These are phyloP conservation scores for Paramisgurnus dabryanus DNA, from an alignment of 2,113 vertebrate species.

Conservation along the genomic window DNA sequence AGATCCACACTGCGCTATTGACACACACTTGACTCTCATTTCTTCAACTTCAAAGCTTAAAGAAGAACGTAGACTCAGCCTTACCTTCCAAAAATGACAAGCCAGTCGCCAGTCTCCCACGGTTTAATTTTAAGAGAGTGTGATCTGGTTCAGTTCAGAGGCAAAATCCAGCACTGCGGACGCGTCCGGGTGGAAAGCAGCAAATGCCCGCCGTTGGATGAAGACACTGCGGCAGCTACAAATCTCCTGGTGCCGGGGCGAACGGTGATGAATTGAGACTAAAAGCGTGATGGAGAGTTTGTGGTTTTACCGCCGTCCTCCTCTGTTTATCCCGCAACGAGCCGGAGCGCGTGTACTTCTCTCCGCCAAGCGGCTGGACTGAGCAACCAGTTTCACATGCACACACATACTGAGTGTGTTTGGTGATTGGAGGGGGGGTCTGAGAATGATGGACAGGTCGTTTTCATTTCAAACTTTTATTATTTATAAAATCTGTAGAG, in stretches of 20 bases:
- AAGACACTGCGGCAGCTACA: slow-evolving; percentile 51
- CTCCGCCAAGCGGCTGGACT: slow-evolving; percentile 38
- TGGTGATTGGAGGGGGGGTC: background rate
- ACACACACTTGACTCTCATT: background rate
- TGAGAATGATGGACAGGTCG: slow-evolving; percentile 7
- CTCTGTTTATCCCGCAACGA: slow-evolving; percentile 42
- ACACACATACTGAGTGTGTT: background rate
- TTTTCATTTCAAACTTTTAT: background rate
- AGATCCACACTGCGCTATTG: slow-evolving; percentile 7
- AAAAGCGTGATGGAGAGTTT: slow-evolving; percentile 35
- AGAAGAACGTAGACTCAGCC: background rate
- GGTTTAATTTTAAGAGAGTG: slow-evolving; percentile 20
- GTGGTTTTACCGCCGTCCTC: slow-evolving; percentile 25
- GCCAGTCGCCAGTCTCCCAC: background rate
- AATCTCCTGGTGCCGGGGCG: slow-evolving; percentile 44
- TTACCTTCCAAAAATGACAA: slow-evolving; percentile 40
- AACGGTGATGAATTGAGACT: slow-evolving; percentile 33
- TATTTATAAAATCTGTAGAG: no score
- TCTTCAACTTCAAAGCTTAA: background rate
- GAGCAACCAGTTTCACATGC: slow-evolving; percentile 31
- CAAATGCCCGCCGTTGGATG: slow-evolving; percentile 38
- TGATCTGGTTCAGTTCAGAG: slow-evolving; percentile 33
- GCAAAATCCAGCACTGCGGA: slow-evolving; percentile 51
- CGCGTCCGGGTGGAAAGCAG: slow-evolving; percentile 28
- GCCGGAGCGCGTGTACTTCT: slow-evolving; percentile 25